A percentile compares a stretch with the other conserved stretches of the same genome.
Evolutionary conservation across 2,797 vertebrate genomes (phyloP).

Genomic region (Enteromius viviparus): DNA sequence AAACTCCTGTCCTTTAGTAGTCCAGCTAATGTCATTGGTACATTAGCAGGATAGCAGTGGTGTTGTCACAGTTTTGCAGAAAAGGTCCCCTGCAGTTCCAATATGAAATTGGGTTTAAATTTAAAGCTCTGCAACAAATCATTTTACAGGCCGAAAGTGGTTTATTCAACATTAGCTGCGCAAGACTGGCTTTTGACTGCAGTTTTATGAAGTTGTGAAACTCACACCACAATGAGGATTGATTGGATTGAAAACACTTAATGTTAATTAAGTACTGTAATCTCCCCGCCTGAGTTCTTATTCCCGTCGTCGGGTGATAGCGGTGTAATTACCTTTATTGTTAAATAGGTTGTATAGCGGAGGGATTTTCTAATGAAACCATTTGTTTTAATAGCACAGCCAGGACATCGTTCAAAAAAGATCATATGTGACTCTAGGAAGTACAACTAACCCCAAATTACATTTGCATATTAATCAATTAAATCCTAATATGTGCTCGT

Average conservation of each 20-base stretch:
- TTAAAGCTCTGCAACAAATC: conserved; percentile 5
- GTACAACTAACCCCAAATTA: conserved; percentile 34
- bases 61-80: background rate
- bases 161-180: conserved; percentile 12
- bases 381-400: conserved; percentile 43
- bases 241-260: conserved; percentile 47
- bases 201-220: conserved; percentile 36
- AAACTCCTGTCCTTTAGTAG: conserved; percentile 20
- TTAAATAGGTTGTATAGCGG: conserved; percentile 37
- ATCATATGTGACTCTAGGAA: conserved; percentile 9
- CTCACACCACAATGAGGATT: conserved; percentile 17
- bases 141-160: conserved; percentile 6
- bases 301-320: conserved; percentile 26
- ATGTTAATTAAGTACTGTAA: conserved; percentile 47
- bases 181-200: conserved; percentile 19
- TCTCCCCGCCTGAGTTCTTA: conserved; percentile 35
- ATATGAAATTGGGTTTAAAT: conserved; percentile 10
- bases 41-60: conserved; percentile 4
- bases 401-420: conserved; percentile 15
- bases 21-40: conserved; percentile 28
- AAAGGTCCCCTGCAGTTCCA: background rate
- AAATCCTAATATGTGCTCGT: conserved; percentile 36
- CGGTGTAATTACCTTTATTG: conserved; percentile 43
- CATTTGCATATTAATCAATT: conserved; percentile 55
- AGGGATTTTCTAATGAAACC: conserved; percentile 42